These are phyloP conservation scores for Molossus alvarezi DNA, from an alignment of 2,797 vertebrate genomes.

Conservation along the genomic window DNA sequence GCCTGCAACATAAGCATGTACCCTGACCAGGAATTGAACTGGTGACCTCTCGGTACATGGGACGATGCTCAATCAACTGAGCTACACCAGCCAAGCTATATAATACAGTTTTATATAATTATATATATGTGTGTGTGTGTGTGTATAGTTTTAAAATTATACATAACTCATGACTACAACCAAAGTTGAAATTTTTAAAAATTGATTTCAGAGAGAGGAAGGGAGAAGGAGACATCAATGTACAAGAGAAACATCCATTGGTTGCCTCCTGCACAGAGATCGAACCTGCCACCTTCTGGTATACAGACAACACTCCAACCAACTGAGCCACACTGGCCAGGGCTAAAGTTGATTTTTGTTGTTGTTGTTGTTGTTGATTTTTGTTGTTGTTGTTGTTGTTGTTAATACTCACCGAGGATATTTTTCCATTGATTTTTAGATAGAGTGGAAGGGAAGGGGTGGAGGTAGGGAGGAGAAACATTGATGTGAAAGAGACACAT, in stretches of 20 bases:
- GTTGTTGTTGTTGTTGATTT: not conserved
- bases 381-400: not conserved
- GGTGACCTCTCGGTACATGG: too few relatives aligned
- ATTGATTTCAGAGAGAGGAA: not conserved
- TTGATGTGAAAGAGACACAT: too few relatives aligned
- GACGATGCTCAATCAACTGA: too few relatives aligned
- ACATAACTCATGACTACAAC: constrained; percentile 15
- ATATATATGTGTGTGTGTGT: not conserved
- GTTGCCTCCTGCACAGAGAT: not conserved
- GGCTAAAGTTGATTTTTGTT: not conserved
- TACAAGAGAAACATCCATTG: not conserved
- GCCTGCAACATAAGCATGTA: too few relatives aligned
- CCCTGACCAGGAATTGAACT: too few relatives aligned
- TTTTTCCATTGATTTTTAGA: too few relatives aligned
- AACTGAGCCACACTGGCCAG: not conserved
- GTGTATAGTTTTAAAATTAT: not conserved
- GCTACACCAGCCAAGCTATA: too few relatives aligned
- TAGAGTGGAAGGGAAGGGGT: too few relatives aligned
- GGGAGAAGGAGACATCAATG: not conserved
- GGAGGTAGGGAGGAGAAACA: too few relatives aligned
- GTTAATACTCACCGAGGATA: too few relatives aligned
- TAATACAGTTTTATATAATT: not conserved
- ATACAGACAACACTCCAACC: not conserved
- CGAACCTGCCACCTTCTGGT: not conserved
- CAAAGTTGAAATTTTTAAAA: constrained; percentile 19